phyloP scores from a whole-genome alignment of 1,140 invertebrate species.

The Megathymus violae region DNA sequence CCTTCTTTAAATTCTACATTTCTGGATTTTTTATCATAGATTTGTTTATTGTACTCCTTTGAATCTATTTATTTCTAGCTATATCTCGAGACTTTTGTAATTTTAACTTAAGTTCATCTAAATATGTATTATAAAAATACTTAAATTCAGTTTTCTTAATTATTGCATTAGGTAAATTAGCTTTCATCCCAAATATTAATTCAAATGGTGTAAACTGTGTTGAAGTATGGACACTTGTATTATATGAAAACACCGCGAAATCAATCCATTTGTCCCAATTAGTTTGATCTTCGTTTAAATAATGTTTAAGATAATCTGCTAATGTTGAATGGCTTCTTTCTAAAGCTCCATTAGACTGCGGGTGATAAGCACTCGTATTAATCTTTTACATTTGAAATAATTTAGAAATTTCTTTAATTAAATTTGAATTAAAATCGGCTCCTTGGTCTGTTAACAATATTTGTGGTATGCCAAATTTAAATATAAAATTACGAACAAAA shows the following conservation, averaged over 20 bases:
- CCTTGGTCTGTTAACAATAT: constrained; percentile 2
- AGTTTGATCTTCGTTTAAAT: constrained; percentile 55
- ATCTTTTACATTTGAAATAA: constrained; percentile 23
- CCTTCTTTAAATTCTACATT: constrained; percentile 10
- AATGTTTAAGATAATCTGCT: constrained; percentile 69
- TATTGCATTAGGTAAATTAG: constrained; percentile 20
- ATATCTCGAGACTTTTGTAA: constrained; percentile 14
- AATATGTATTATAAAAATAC: constrained; percentile 3
- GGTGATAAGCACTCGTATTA: constrained; percentile 13
- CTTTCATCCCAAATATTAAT: constrained; percentile 44
- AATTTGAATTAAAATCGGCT: too few relatives aligned
- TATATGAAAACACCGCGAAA: constrained; percentile 65
- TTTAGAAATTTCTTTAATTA: constrained; percentile 3
- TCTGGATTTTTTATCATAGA: constrained; percentile 19
- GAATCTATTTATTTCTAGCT: constrained; percentile 31
- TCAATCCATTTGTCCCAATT: constrained; percentile 67
- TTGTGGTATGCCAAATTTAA: not conserved
- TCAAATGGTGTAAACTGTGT: constrained; percentile 52
- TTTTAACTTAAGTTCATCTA: constrained; percentile 3
- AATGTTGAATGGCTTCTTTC: constrained; percentile 67
- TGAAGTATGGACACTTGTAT: constrained; percentile 49
- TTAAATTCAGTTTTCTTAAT: not conserved
- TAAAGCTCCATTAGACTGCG: constrained; percentile 43
- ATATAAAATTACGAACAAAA: constrained; percentile 5
- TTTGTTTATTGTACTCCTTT: constrained; percentile 24